Conservation (phyloP, 2,113 vertebrate genomes). For the Theristicus caerulescens region DNA sequence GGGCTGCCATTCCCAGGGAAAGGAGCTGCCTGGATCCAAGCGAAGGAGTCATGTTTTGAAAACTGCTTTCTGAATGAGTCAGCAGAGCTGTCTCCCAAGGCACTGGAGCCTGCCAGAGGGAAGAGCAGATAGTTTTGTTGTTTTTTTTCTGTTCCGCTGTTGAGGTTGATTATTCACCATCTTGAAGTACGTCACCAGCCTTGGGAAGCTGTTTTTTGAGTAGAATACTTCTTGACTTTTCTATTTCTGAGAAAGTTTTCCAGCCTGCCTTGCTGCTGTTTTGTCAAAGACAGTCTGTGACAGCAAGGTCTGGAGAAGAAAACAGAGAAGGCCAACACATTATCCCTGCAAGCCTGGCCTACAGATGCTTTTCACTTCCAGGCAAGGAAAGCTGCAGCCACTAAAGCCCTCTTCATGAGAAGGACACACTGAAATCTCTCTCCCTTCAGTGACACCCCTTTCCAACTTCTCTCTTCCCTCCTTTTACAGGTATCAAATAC, state of each 20-base stretch:
- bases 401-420: background rate
- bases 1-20: background rate
- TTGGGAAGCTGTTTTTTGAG: slow-evolving; percentile 22
- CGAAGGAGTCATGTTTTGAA: background rate
- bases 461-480: background rate
- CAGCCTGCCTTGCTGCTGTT: background rate
- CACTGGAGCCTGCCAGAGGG: background rate
- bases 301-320: background rate
- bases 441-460: background rate
- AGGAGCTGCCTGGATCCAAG: background rate
- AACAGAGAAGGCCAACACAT: background rate
- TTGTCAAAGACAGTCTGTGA: background rate
- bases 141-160: background rate
- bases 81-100: slow-evolving; percentile 23
- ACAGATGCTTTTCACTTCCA: background rate
- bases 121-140: slow-evolving; percentile 17
- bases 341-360: background rate
- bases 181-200: slow-evolving; percentile 40
- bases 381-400: background rate
- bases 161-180: slow-evolving; percentile 39
- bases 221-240: slow-evolving; percentile 24
- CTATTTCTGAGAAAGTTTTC: slow-evolving; percentile 34
- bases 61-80: slow-evolving; percentile 40
- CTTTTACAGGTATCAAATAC: background rate
- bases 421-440: background rate